These are phyloP conservation scores for Scartelaos histophorus DNA, from an alignment of 2,113 vertebrate species.

Conservation along the genomic window DNA sequence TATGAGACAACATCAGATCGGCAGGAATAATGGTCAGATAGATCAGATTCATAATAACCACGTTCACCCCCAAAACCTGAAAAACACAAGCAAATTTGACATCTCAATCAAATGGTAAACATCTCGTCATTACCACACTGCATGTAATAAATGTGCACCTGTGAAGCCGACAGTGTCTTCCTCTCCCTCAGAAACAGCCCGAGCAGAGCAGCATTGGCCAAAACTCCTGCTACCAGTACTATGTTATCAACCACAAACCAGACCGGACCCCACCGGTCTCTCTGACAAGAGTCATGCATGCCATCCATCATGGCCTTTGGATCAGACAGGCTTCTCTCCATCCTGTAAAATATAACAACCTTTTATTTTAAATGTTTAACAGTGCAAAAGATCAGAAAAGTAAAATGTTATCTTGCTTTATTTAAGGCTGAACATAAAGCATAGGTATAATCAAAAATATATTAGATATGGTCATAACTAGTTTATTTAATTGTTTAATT, in stretches of 20 bases:
- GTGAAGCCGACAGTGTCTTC: slow-evolving; percentile 36
- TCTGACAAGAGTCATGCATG: not conserved
- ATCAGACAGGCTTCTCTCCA: not conserved
- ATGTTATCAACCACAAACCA: not conserved
- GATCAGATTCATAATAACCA: slow-evolving; percentile 39
- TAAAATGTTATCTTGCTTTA: not conserved
- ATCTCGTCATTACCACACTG: not conserved
- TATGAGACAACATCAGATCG: not conserved
- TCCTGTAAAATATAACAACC: not conserved
- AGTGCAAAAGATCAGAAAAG: not conserved
- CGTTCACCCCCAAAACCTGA: slow-evolving; percentile 53
- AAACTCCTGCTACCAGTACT: slow-evolving; percentile 9
- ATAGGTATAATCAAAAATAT: too few species aligned
- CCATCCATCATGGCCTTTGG: too few species aligned
- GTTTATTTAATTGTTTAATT: not conserved
- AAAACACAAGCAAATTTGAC: not conserved
- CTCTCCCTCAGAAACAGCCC: slow-evolving; percentile 35
- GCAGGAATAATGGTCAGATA: slow-evolving; percentile 28
- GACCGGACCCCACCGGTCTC: not conserved
- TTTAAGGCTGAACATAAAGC: not conserved
- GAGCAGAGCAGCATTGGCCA: slow-evolving; percentile 31
- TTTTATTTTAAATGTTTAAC: not conserved
- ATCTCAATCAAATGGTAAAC: not conserved
- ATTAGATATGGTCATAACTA: not conserved
- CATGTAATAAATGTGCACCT: slow-evolving; percentile 15